These are phyloP conservation scores for Dissostichus mawsoni DNA, from an alignment of 2,113 vertebrate species.

Conservation along the genomic window DNA sequence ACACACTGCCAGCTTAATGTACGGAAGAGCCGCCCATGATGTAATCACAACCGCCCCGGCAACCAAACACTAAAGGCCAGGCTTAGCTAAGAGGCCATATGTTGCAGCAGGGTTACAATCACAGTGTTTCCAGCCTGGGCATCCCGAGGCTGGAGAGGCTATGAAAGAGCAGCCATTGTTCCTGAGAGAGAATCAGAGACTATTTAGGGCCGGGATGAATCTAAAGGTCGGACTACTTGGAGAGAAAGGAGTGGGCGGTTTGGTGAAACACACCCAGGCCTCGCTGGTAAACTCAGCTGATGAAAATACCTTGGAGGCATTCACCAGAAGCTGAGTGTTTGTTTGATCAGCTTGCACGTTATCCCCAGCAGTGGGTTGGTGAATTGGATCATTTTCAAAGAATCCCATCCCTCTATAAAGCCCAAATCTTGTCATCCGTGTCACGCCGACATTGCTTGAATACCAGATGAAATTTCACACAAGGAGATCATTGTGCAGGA, in stretches of 20 bases:
- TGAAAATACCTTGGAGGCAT: conserved; percentile 49
- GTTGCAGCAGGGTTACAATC: conserved; percentile 28
- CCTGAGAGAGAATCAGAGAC: conserved; percentile 15
- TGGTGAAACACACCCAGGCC: conserved; percentile 31
- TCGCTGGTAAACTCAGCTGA: conserved; percentile 40
- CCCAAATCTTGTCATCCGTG: conserved; percentile 49
- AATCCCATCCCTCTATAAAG: conserved; percentile 47
- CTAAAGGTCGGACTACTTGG: conserved; percentile 52
- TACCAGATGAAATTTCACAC: conserved; percentile 54
- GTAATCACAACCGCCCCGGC: conserved; percentile 39
- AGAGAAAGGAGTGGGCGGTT: conserved; percentile 15
- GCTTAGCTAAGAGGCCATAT: conserved; percentile 57
- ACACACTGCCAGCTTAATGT: conserved; percentile 52
- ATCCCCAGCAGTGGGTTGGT: conserved; percentile 15
- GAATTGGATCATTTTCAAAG: conserved; percentile 49
- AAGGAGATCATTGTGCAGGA: conserved; percentile 52
- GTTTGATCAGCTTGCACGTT: conserved; percentile 32
- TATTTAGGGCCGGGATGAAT: conserved; percentile 3
- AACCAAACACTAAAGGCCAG: conserved; percentile 55
- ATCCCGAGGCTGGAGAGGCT: neutral
- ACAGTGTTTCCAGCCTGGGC: conserved; percentile 29
- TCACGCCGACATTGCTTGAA: conserved; percentile 58
- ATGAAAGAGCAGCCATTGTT: conserved; percentile 37
- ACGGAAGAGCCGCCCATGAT: conserved; percentile 52
- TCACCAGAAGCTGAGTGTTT: conserved; percentile 46